A percentile compares a stretch with the other conserved stretches of the same genome.
These are phyloP conservation scores for Penaeus monodon DNA, from an alignment of 2,888 invertebrate species.

Conservation along the genomic window DNA sequence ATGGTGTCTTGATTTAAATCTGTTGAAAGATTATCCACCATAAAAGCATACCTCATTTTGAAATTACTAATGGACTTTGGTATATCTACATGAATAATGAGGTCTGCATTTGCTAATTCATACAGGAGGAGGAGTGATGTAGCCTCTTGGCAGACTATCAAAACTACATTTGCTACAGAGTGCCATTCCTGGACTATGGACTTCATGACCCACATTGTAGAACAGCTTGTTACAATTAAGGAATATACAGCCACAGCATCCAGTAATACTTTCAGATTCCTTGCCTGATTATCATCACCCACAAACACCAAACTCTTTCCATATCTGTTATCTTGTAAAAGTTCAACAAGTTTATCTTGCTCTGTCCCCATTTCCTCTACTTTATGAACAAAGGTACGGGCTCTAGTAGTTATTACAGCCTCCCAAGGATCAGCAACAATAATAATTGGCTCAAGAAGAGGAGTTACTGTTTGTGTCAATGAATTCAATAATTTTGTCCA, in stretches of 20 bases:
- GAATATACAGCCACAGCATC: constrained; percentile 23
- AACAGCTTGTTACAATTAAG: constrained; percentile 5
- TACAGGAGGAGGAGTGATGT: constrained; percentile 39
- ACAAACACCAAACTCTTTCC: constrained; percentile 53
- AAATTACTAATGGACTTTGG: constrained; percentile 35
- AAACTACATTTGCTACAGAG: constrained; percentile 12
- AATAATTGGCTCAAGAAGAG: constrained; percentile 48
- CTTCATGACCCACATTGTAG: constrained; percentile 40
- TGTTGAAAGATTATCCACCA: constrained; percentile 46
- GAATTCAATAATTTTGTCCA: constrained; percentile 55
- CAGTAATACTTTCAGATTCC: constrained; percentile 30
- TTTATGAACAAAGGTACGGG: constrained; percentile 23
- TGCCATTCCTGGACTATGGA: constrained; percentile 54
- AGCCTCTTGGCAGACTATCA: constrained; percentile 48
- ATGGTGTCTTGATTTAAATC: constrained; percentile 10
- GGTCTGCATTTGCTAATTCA: constrained; percentile 51
- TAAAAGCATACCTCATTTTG: constrained; percentile 51
- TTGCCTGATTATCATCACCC: constrained; percentile 13
- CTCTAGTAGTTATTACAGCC: constrained; percentile 50
- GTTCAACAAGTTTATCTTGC: constrained; percentile 11
- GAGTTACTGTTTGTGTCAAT: constrained; percentile 31
- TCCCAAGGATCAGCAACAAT: constrained; percentile 58
- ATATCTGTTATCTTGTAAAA: constrained; percentile 8
- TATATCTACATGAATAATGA: constrained; percentile 48
- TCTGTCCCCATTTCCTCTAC: background rate